Percentiles rank a stretch among this genome's conserved stretches.
Evolutionary conservation across 2,113 vertebrate species (phyloP).

Genomic region (Ascaphus truei): DNA sequence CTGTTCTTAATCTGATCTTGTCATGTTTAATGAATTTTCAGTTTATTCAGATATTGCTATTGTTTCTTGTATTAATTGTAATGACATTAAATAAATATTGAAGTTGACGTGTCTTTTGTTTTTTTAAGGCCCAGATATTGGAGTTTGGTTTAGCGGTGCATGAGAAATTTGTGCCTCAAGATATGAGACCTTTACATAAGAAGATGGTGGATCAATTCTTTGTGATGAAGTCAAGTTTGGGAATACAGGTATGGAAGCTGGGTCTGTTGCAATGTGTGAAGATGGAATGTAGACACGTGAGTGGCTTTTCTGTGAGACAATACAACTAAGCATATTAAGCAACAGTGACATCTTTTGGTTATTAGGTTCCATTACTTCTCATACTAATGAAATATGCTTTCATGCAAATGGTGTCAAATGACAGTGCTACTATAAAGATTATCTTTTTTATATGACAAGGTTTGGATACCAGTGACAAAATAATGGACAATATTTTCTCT

Average conservation of each 20-base stretch:
- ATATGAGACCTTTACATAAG: conserved; percentile 96
- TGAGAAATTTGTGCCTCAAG: conserved; percentile 94
- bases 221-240: conserved; percentile 96
- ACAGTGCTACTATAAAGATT: background rate
- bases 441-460: background rate
- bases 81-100: too few species aligned
- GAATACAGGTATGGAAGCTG: conserved; percentile 78
- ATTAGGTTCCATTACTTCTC: conserved; percentile 39
- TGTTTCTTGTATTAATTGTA: too few species aligned
- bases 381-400: background rate
- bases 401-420: background rate
- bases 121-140: conserved; percentile 86
- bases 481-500: background rate
- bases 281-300: background rate
- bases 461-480: background rate
- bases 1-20: too few species aligned
- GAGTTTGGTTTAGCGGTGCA: conserved; percentile 93
- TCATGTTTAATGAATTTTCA: too few species aligned
- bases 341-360: conserved; percentile 62
- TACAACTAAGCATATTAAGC: background rate
- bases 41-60: too few species aligned
- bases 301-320: background rate
- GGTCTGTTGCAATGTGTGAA: too few species aligned
- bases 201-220: conserved; percentile 97
- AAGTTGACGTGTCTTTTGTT: background rate